These are phyloP conservation scores for Lissonota sp. DNA, from an alignment of 2,888 invertebrate species.

Conservation along the genomic window DNA sequence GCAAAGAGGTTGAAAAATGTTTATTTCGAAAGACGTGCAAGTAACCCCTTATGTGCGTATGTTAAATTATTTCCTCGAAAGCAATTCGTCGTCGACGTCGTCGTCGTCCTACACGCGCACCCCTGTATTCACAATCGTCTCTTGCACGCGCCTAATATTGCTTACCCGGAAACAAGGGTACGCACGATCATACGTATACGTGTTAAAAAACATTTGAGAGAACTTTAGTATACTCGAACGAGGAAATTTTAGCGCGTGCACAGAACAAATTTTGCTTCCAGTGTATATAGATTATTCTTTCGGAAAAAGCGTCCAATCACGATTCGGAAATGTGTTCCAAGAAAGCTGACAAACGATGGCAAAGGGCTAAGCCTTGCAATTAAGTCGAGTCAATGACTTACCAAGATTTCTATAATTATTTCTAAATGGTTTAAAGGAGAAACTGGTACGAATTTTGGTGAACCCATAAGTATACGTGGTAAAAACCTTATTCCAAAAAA, in stretches of 20 bases:
- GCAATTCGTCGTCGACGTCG: conserved; percentile 35
- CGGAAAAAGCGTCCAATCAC: conserved; percentile 46
- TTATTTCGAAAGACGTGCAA: conserved; percentile 7
- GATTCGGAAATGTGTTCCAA: conserved; percentile 42
- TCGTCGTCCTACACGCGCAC: conserved; percentile 11
- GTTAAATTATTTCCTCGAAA: conserved; percentile 60
- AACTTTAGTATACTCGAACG: conserved; percentile 5
- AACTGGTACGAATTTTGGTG: no score
- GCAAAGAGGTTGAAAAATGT: background rate
- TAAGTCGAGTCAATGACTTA: no score
- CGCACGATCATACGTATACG: conserved; percentile 30
- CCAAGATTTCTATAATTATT: no score
- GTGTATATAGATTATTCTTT: conserved; percentile 5
- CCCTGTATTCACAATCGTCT: conserved; percentile 44
- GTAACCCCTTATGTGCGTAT: background rate
- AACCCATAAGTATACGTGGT: no score
- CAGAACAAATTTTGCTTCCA: conserved; percentile 4
- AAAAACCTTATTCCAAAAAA: no score
- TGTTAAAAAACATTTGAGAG: conserved; percentile 13
- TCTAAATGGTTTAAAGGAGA: background rate
- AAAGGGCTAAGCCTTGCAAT: no score
- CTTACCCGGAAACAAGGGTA: conserved; percentile 47
- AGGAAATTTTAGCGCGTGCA: background rate
- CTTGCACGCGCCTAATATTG: conserved; percentile 49
- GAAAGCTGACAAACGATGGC: conserved; percentile 5